Evolutionary conservation across 2,888 invertebrate genomes (phyloP).

Genomic region (Pseudolycoriella hygida): DNA sequence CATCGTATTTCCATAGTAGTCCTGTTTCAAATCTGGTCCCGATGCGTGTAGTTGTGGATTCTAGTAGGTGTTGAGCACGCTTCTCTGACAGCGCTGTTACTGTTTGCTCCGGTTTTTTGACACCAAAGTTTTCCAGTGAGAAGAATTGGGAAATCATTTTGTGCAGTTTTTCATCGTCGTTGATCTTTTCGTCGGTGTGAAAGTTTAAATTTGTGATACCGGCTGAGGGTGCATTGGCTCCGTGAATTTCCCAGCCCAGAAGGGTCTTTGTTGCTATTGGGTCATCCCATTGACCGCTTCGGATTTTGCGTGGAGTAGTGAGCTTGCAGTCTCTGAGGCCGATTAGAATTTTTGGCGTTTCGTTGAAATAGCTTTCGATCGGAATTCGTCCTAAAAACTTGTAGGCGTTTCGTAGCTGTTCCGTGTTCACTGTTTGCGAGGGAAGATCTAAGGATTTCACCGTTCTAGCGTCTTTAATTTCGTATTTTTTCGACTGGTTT

Average conservation of each 20-base stretch:
- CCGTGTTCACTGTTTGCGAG: neutral
- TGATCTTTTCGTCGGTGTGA: too few species aligned
- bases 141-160: neutral
- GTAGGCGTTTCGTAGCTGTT: neutral
- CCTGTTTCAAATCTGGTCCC: too few species aligned
- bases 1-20: neutral
- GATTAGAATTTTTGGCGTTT: slow-evolving; percentile 6
- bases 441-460: neutral
- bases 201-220: too few species aligned
- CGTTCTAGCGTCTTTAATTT: neutral
- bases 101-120: too few species aligned
- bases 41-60: neutral
- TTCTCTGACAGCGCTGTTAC: too few species aligned
- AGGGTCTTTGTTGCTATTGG: slow-evolving; percentile 11
- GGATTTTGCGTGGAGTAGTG: slow-evolving; percentile 5
- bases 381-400: neutral
- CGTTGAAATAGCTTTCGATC: neutral
- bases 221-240: slow-evolving; percentile 1
- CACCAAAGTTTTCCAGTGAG: neutral
- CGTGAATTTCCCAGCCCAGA: slow-evolving; percentile 11
- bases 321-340: slow-evolving; percentile 6
- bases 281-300: slow-evolving; percentile 6
- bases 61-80: too few species aligned
- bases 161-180: neutral
- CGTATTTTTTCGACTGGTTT: too few species aligned